These are phyloP conservation scores for Anhinga anhinga DNA, from an alignment of 2,113 vertebrate genomes.

Conservation along the genomic window DNA sequence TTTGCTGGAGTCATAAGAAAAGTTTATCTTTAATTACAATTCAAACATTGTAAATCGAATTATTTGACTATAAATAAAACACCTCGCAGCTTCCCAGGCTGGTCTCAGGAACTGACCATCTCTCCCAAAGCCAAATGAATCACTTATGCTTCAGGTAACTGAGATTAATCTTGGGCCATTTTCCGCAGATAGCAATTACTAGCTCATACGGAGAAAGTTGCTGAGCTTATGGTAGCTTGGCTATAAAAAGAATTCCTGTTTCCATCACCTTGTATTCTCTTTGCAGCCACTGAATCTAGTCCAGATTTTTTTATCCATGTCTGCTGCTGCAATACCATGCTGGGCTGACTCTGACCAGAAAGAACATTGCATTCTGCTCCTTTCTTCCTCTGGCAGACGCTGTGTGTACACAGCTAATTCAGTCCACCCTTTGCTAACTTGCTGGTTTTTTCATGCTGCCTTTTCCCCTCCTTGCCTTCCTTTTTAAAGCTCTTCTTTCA, in stretches of 20 bases:
- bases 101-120: background rate
- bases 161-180: background rate
- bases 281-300: background rate
- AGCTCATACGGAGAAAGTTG: background rate
- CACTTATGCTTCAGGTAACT: background rate
- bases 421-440: background rate
- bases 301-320: background rate
- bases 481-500: background rate
- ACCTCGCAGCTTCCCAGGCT: background rate
- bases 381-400: background rate
- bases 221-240: background rate
- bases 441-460: background rate
- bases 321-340: background rate
- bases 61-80: background rate
- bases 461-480: background rate
- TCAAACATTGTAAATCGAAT: background rate
- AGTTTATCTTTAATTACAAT: background rate
- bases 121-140: background rate
- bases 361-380: background rate
- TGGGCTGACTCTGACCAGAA: background rate
- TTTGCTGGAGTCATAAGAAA: background rate
- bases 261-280: background rate
- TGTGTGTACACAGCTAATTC: background rate
- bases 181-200: background rate
- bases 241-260: background rate